Conservation (phyloP, 2,888 invertebrate species). For the Theretra japonica region DNA sequence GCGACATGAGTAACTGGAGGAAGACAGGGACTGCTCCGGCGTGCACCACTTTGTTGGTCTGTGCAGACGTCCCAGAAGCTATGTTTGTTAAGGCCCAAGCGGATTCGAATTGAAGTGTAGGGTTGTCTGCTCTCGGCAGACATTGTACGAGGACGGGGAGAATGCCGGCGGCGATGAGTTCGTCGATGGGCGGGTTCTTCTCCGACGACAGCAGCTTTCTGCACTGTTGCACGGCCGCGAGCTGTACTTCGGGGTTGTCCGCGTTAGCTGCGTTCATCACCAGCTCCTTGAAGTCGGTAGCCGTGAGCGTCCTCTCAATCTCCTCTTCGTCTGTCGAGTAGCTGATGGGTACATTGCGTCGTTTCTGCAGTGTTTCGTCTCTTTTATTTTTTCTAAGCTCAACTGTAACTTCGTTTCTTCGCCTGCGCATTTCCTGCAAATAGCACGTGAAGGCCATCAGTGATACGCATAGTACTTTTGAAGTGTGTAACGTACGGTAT, state of each 20-base stretch:
- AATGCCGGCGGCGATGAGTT: constrained; percentile 96
- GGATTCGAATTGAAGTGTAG: constrained; percentile 97
- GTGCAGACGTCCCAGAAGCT: constrained; percentile 96
- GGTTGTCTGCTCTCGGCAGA: constrained; percentile 93
- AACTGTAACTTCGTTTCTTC: constrained; percentile 98
- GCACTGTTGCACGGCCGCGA: constrained; percentile 96
- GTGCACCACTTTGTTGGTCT: constrained; percentile 95
- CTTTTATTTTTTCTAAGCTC: constrained; percentile 99
- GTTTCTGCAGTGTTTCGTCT: constrained; percentile 97
- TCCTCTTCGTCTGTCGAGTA: constrained; percentile 94
- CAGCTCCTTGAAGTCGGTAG: constrained; percentile 91
- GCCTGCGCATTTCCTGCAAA: constrained; percentile 96
- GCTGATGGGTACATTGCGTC: constrained; percentile 96
- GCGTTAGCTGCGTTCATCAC: constrained; percentile 94
- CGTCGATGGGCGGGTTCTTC: constrained; percentile 99
- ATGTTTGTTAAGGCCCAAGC: constrained; percentile 99
- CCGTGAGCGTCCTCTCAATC: constrained; percentile 87
- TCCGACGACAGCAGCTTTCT: constrained; percentile 98
- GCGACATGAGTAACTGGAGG: constrained; percentile 94
- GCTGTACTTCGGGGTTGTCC: constrained; percentile 91
- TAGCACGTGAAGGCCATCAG: constrained; percentile 15
- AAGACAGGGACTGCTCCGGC: constrained; percentile 98
- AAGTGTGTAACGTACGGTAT: neutral
- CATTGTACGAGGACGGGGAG: constrained; percentile 97
- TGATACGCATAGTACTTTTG: constrained; percentile 8